Evolutionary conservation across 2,888 invertebrate species (phyloP), one percentile per base, ranked within the genome.

Genomic region (Idaea straminata): DNA sequence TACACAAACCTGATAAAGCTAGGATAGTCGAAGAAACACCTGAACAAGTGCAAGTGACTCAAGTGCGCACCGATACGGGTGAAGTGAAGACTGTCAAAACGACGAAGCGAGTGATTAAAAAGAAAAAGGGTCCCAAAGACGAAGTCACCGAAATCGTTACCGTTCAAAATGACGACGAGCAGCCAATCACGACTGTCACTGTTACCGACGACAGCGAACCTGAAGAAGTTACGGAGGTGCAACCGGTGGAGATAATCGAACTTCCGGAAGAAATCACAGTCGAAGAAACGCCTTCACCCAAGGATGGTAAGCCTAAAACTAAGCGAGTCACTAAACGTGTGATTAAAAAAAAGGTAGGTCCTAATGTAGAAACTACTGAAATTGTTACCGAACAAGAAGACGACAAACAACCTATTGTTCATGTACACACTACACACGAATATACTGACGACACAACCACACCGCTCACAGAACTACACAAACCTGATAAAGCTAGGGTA

Each of bases 381-480:
- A 73, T 85, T 77, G 76, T 71, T 5, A 81, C 91, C 2, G 69
- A 85, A 69, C 88, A 91, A 74, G 90, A 91, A 76, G 87, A 89
- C 65, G 87, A 90, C 57, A 88, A 84, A 72, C 74, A 86, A 82
- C 81, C 93, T 72, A 76, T 89, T 76, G 78, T 86, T 65, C 72
- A 87, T 1, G 83, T 91, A 72, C 77, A 85, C 61, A 82, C 81
- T 59, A 76, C 86, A 72, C 86, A 86, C 62, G 74, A 85, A 71
- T 69, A 84, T 66, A 69, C 74, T 73, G 74, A 81, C 13, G 78
- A 81, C 59, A 70, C 74, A 4, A 35, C 58, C 6, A 47, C 13
- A 70, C 70, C 66, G 74, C 72, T 58, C 69, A 64, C 35, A 59
- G 47, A 64, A 10, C 63, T 6, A 63, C 34, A 57, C n/a, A 67